Percentiles rank a stretch among this genome's conserved stretches.
Evolutionary conservation across 2,888 invertebrate species (phyloP).

Genomic region (Lottia scabra): DNA sequence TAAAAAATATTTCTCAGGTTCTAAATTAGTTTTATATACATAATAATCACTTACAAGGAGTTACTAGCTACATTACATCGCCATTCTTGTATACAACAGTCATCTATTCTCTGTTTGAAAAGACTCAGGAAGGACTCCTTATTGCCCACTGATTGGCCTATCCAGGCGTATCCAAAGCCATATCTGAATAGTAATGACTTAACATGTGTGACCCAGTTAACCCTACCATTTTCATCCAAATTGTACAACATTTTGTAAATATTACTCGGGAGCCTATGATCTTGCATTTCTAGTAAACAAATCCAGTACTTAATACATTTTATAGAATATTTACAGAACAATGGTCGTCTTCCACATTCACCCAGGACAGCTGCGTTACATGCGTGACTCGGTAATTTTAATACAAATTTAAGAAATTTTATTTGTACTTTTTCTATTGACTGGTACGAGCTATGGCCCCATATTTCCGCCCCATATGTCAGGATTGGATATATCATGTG

Average conservation of each 20-base stretch:
- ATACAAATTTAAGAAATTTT: not conserved
- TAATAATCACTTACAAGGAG: not conserved
- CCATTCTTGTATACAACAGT: not conserved
- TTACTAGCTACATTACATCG: not conserved
- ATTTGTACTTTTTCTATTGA: not conserved
- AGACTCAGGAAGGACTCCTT: not conserved
- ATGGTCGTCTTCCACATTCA: constrained; percentile 1
- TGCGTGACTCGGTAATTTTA: not conserved
- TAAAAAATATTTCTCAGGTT: not conserved
- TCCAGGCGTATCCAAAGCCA: not conserved
- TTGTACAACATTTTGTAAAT: not conserved
- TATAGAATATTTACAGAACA: not conserved
- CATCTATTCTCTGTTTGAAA: not conserved
- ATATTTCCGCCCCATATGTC: not conserved
- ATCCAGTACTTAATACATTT: not conserved
- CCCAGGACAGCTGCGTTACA: constrained; percentile 6
- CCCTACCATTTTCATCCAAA: not conserved
- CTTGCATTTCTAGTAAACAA: not conserved
- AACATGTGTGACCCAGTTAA: not conserved
- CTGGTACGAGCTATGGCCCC: not conserved
- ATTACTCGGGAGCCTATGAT: not conserved
- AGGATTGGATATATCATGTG: not conserved
- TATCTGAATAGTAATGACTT: not conserved
- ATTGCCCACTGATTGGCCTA: not conserved
- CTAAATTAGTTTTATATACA: not conserved